A percentile compares a stretch with the other conserved stretches of the same genome.
Evolutionary conservation across 2,888 invertebrate genomes (phyloP).

Genomic region (Drosophila meridionalis): DNA sequence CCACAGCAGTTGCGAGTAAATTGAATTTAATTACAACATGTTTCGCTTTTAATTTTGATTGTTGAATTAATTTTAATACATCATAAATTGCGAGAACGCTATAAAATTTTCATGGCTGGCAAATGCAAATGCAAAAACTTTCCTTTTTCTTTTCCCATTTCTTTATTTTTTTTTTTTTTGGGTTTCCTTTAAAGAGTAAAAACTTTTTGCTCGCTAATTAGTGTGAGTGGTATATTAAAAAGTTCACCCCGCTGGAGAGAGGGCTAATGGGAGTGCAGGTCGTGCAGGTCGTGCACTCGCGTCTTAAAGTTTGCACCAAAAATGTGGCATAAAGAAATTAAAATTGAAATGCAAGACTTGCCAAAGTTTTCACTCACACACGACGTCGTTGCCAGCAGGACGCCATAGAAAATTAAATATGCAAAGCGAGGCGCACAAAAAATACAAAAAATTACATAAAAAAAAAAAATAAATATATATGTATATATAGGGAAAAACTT

Average conservation of each 20-base stretch:
- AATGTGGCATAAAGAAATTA: slow-evolving; percentile 66
- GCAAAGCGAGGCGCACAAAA: slow-evolving; percentile 52
- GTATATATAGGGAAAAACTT: slow-evolving; percentile 26
- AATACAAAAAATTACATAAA: slow-evolving; percentile 1
- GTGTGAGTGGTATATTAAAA: slow-evolving; percentile 64
- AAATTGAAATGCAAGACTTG: slow-evolving; percentile 77
- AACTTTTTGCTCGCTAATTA: slow-evolving; percentile 63
- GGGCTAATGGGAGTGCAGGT: neutral
- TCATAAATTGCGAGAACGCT: slow-evolving; percentile 62
- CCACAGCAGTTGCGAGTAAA: slow-evolving; percentile 65
- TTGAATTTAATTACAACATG: slow-evolving; percentile 78
- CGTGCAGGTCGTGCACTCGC: slow-evolving; percentile 27
- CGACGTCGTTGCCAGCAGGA: slow-evolving; percentile 9
- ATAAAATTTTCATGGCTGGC: slow-evolving; percentile 46
- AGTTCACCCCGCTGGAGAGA: slow-evolving; percentile 7
- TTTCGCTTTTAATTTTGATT: slow-evolving; percentile 69
- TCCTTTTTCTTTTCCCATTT: neutral
- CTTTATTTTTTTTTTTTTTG: neutral
- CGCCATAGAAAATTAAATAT: slow-evolving; percentile 66
- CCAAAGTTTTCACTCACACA: slow-evolving; percentile 57
- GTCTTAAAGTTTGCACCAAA: slow-evolving; percentile 63
- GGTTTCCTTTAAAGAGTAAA: slow-evolving; percentile 28
- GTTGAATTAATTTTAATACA: slow-evolving; percentile 68
- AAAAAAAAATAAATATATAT: neutral
- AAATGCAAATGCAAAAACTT: slow-evolving; percentile 48